phyloP scores from a whole-genome alignment of 2,113 vertebrate species.

The Mixornis gularis region DNA sequence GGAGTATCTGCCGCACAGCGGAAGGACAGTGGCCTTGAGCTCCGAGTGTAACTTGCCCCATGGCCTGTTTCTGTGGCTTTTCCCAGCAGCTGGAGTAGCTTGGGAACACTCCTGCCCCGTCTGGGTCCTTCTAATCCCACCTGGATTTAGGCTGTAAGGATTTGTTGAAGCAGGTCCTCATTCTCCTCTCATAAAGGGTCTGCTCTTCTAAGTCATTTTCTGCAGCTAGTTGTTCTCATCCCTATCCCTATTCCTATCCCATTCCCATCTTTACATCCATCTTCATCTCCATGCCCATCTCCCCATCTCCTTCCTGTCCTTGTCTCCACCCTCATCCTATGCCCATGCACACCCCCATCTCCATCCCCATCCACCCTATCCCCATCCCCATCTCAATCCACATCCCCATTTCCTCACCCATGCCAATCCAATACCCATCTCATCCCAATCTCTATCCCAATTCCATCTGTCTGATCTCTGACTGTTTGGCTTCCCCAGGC shows the following conservation, averaged over 20 bases:
- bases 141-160: not conserved
- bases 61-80: fast-evolving
- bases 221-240: not conserved
- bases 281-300: not conserved
- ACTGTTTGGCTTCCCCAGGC: not conserved
- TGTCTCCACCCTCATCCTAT: not conserved
- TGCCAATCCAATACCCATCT: not conserved
- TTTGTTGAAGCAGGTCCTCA: not conserved
- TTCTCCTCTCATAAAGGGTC: not conserved
- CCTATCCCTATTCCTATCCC: not conserved
- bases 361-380: not conserved
- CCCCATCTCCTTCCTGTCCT: not conserved
- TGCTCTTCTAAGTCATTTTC: not conserved
- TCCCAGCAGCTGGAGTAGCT: not conserved
- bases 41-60: fast-evolving
- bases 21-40: not conserved
- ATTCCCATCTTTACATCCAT: not conserved
- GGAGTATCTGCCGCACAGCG: fast-evolving
- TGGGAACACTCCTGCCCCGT: not conserved
- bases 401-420: not conserved
- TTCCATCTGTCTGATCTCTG: not conserved
- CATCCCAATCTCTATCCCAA: not conserved
- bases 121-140: not conserved
- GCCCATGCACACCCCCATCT: not conserved
- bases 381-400: not conserved